phyloP scores from a whole-genome alignment of 2,113 vertebrate species.

The Eulemur macaco region DNA sequence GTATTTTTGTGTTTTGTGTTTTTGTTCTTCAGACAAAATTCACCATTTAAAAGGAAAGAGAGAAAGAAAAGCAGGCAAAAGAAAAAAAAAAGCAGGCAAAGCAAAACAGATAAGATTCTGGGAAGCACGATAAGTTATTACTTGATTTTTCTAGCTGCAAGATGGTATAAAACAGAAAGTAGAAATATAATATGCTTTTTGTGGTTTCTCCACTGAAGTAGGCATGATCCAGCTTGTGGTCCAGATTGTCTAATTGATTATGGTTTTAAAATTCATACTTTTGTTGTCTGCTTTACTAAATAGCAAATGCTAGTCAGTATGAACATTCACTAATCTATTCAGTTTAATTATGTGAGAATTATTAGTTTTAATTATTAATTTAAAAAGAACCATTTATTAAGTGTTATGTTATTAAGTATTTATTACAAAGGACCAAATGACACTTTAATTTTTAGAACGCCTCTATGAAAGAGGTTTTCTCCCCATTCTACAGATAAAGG shows the following conservation, averaged over 20 bases:
- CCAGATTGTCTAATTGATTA: background rate
- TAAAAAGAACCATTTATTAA: conserved; percentile 30
- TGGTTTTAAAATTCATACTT: background rate
- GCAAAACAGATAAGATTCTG: background rate
- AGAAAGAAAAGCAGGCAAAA: background rate
- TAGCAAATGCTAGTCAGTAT: background rate
- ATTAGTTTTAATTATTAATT: background rate
- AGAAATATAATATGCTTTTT: background rate
- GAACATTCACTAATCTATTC: background rate
- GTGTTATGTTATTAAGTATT: background rate
- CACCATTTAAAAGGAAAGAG: background rate
- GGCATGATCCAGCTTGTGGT: background rate
- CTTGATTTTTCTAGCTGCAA: background rate
- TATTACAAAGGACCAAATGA: background rate
- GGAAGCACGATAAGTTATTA: background rate
- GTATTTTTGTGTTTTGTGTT: background rate
- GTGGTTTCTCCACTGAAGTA: background rate
- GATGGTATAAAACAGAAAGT: background rate
- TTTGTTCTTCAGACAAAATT: background rate
- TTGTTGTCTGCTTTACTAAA: background rate
- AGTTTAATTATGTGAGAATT: background rate
- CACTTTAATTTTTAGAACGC: conserved; percentile 24
- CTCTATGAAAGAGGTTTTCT: background rate
- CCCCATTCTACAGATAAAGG: background rate
- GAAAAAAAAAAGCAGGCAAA: background rate